These are phyloP conservation scores for Myotis planiceps DNA, from an alignment of 2,797 vertebrate species.

Conservation along the genomic window DNA sequence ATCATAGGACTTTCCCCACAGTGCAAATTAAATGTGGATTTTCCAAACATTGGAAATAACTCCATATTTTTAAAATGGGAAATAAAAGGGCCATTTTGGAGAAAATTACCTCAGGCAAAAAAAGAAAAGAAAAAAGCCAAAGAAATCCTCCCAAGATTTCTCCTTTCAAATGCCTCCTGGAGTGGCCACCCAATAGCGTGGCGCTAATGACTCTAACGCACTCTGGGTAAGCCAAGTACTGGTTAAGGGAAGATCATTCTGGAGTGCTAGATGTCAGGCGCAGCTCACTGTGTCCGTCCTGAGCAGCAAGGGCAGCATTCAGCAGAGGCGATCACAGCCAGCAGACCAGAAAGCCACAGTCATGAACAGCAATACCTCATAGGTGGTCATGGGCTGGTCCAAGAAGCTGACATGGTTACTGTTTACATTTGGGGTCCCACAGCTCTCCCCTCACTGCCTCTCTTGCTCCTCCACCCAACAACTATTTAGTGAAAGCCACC, in stretches of 20 bases:
- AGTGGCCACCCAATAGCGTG: not conserved
- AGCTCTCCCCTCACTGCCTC: not conserved
- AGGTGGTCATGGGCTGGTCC: not conserved
- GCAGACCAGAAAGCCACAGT: not conserved
- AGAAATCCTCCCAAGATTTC: not conserved
- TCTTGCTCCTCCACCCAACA: not conserved
- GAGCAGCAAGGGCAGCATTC: not conserved
- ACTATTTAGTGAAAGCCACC: not conserved
- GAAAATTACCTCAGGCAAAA: not conserved
- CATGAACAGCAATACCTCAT: not conserved
- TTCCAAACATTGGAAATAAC: constrained; percentile 7
- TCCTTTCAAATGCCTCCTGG: not conserved
- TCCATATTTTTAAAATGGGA: not conserved
- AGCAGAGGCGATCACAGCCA: not conserved
- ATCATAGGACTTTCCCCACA: not conserved
- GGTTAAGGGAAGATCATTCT: not conserved
- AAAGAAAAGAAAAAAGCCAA: not conserved
- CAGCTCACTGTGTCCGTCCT: not conserved
- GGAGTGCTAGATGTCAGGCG: too few relatives aligned
- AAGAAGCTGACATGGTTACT: not conserved
- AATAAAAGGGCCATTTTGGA: constrained; percentile 11
- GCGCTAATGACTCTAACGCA: not conserved
- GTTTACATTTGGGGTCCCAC: not conserved
- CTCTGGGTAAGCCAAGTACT: not conserved
- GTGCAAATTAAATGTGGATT: constrained; percentile 3